These are phyloP conservation scores for Cheilosia grossa DNA, from an alignment of 2,888 invertebrate genomes.

Conservation along the genomic window DNA sequence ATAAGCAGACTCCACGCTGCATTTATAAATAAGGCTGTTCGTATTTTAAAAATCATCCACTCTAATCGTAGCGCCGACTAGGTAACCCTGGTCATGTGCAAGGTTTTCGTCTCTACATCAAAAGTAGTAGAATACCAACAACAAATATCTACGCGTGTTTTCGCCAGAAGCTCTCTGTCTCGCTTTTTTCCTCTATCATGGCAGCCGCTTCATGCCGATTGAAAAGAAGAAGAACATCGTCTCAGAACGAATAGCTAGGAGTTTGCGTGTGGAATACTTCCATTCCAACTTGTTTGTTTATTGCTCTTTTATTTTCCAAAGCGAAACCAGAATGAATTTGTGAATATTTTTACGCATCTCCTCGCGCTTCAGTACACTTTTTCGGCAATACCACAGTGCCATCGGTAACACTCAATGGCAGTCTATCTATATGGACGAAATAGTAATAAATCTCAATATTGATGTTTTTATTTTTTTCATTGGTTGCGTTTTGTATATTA, in stretches of 20 bases:
- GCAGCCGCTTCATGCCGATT: no score
- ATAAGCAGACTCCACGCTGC: no score
- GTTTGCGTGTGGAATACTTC: slow-evolving; percentile 47
- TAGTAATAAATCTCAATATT: slow-evolving; percentile 5
- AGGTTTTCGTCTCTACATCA: no score
- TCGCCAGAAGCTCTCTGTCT: no score
- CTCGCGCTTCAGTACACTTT: slow-evolving; percentile 13
- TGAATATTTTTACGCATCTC: slow-evolving; percentile 43
- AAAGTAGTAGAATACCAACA: no score
- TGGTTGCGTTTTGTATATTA: neutral
- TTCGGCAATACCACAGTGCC: slow-evolving; percentile 5
- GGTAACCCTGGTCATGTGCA: no score
- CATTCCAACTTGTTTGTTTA: slow-evolving; percentile 59
- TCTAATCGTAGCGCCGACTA: no score
- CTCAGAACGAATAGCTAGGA: slow-evolving; percentile 8
- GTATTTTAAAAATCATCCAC: no score
- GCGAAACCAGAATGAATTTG: slow-evolving; percentile 35
- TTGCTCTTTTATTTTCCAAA: slow-evolving; percentile 54
- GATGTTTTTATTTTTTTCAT: neutral
- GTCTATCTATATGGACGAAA: slow-evolving; percentile 8
- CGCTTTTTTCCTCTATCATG: no score
- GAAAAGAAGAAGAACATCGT: no score
- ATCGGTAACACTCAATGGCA: slow-evolving; percentile 1
- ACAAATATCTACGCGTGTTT: no score
- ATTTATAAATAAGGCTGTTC: no score